Conservation (phyloP, 2,113 vertebrate genomes). For the Butorides virescens region DNA sequence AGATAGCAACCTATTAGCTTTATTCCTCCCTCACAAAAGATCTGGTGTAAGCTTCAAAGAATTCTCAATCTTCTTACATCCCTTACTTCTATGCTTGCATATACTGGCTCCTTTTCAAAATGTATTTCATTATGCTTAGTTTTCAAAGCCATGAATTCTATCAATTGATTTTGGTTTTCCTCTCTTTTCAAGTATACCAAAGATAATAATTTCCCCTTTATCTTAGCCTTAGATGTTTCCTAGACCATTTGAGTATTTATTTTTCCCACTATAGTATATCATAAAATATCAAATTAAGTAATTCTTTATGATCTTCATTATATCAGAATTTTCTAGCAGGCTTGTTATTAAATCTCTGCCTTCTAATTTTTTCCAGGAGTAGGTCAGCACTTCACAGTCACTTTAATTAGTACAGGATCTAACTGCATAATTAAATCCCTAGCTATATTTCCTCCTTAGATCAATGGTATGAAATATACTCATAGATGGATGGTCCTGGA, state of each 20-base stretch:
- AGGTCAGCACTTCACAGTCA: not conserved
- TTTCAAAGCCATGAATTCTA: not conserved
- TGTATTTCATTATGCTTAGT: not conserved
- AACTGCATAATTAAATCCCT: not conserved
- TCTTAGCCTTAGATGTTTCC: not conserved
- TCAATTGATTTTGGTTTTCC: not conserved
- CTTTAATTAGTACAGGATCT: not conserved
- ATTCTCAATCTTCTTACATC: not conserved
- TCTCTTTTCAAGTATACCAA: not conserved
- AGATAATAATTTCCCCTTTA: not conserved
- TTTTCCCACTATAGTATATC: not conserved
- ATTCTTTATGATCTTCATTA: not conserved
- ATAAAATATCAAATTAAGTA: not conserved
- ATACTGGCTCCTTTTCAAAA: not conserved
- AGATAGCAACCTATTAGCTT: not conserved
- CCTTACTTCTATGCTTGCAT: not conserved
- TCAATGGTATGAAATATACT: not conserved
- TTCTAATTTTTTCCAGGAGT: not conserved
- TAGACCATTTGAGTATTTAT: not conserved
- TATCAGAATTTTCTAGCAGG: not conserved
- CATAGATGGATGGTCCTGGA: not conserved
- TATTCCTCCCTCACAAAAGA: not conserved
- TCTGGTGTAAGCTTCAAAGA: not conserved
- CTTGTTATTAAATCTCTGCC: not conserved
- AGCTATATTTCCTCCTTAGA: not conserved